phyloP scores from a whole-genome alignment of 2,888 invertebrate genomes.

The Argyresthia goedartella region DNA sequence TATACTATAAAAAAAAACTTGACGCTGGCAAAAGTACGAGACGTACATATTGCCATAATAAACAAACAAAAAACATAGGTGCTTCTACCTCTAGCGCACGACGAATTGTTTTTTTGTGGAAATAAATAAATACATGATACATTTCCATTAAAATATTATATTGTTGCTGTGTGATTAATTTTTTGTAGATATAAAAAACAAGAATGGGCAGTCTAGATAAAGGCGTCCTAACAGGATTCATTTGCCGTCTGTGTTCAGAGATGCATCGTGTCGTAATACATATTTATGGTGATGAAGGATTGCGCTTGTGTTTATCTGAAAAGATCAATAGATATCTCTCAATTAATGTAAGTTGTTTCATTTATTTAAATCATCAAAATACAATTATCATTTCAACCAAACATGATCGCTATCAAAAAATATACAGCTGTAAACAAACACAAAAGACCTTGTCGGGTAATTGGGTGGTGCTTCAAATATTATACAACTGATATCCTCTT shows the following conservation, averaged over 20 bases:
- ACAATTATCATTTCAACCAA: neutral
- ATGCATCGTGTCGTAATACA: constrained; percentile 88
- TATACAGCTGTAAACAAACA: neutral
- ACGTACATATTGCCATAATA: too few relatives aligned
- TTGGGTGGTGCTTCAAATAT: too few relatives aligned
- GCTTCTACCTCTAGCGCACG: too few relatives aligned
- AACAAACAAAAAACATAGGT: too few relatives aligned
- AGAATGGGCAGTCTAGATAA: constrained; percentile 85
- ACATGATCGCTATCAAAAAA: neutral
- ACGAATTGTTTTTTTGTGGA: too few relatives aligned
- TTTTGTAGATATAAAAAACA: too few relatives aligned
- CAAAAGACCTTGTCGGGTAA: too few relatives aligned
- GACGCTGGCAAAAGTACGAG: too few relatives aligned
- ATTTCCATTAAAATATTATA: too few relatives aligned
- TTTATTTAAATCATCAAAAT: neutral
- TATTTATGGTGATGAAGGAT: constrained; percentile 85
- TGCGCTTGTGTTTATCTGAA: constrained; percentile 79
- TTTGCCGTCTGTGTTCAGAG: constrained; percentile 88
- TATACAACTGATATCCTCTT: constrained; percentile 1
- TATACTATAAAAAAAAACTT: too few relatives aligned
- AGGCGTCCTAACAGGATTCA: constrained; percentile 85
- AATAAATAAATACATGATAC: too few relatives aligned
- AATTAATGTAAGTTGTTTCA: constrained; percentile 78
- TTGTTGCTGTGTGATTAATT: too few relatives aligned
- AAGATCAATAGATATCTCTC: constrained; percentile 87